Evolutionary conservation across 1,140 invertebrate genomes (phyloP).

Genomic region (Drosophila leontia): DNA sequence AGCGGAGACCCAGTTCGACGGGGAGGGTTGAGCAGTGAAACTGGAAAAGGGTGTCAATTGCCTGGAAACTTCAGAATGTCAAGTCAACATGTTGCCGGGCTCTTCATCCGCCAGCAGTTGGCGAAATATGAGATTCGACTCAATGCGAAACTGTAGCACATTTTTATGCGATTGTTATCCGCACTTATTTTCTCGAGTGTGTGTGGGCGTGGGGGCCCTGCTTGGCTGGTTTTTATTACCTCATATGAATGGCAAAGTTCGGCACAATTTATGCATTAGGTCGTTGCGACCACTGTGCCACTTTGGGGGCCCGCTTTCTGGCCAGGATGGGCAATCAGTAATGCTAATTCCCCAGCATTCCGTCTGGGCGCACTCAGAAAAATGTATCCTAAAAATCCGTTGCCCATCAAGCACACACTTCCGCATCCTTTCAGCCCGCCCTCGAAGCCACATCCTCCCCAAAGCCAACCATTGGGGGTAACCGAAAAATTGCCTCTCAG

Average conservation of each 20-base stretch:
- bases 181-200: constrained; percentile 22
- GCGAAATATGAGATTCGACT: constrained; percentile 75
- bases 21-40: constrained; percentile 53
- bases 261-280: constrained; percentile 53
- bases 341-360: constrained; percentile 44
- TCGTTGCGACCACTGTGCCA: constrained; percentile 29
- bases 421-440: constrained; percentile 23
- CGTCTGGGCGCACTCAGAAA: constrained; percentile 14
- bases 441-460: constrained; percentile 12
- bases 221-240: constrained; percentile 37
- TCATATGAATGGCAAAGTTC: constrained; percentile 32
- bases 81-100: constrained; percentile 79
- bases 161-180: constrained; percentile 26
- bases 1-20: constrained; percentile 16
- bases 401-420: constrained; percentile 48
- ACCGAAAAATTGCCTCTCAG: constrained; percentile 47
- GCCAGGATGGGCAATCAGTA: constrained; percentile 36
- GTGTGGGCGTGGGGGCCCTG: not conserved
- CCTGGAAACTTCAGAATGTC: constrained; percentile 69
- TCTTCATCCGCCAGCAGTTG: constrained; percentile 51
- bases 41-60: constrained; percentile 82
- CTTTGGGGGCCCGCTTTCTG: constrained; percentile 3
- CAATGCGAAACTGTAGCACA: constrained; percentile 48
- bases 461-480: constrained; percentile 42
- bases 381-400: constrained; percentile 24